Evolutionary conservation across 2,113 vertebrate species (phyloP), one percentile per base, ranked within the genome.

Genomic region (Pungitius pungitius): DNA sequence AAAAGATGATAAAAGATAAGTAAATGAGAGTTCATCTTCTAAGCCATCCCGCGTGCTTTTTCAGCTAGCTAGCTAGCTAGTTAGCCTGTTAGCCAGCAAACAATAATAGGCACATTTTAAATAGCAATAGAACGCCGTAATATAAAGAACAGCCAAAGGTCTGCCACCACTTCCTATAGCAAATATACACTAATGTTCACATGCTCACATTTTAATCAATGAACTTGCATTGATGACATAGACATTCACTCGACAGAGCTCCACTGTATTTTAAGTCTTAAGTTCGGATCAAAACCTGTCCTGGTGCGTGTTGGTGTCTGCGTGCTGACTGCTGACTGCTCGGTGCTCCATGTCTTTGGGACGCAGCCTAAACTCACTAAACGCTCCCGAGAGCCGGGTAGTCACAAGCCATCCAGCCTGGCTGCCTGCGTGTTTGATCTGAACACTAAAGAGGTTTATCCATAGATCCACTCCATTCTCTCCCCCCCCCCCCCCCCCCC

Each of bases 381-480:
- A 78, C 65, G 33, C 33, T 13, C 67, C n/a, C 20, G 63, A 70
- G 67, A 77, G 80, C 63, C 13, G 43, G 22, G 51, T 51, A 58
- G 72, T 82, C 62, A 17, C 55, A 6, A 75, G 75, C 74, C 69
- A 47, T 64, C 37, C 67, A 30, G 69, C 6, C 69, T 83, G 43
- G 65, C 70, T 69, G 74, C 45, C 26, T 78, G 56, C 68, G 77
- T 72, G 77, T 88, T 87, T 84, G 86, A 86, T 85, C 77, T 83
- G 84, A 75, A 85, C 81, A 74, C 73, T 67, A 81, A 86, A 90
- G 87, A 78, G 81, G 75, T 89, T 89, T 89, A 86, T 85, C 59
- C 83, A 77, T 71, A 84, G 76, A 79, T 77, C 66, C 56, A 20
- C 77, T 84, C 66, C 73, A 47, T 39, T 77, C 86, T 82, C 69